Conservation (phyloP, 2,888 invertebrate genomes). For the Nomada flava region DNA sequence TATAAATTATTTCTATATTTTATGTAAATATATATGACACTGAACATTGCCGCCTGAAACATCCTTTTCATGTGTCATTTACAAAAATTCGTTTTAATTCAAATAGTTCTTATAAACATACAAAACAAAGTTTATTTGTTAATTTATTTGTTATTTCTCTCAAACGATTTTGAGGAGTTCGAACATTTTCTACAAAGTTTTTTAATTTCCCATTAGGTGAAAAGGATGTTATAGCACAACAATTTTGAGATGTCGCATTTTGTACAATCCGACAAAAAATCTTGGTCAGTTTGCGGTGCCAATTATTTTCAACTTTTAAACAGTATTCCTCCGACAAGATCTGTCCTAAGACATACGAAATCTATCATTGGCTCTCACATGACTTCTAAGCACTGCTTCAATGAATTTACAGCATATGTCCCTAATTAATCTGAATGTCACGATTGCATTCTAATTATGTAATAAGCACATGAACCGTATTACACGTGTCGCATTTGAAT, state of each 20-base stretch:
- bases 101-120: background rate
- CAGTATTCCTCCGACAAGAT: constrained; percentile 38
- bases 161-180: too few relatives aligned
- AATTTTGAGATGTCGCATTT: constrained; percentile 17
- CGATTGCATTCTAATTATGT: constrained; percentile 61
- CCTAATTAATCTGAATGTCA: constrained; percentile 58
- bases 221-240: background rate
- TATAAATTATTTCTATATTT: constrained; percentile 29
- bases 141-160: background rate
- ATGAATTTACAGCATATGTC: constrained; percentile 56
- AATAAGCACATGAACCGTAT: constrained; percentile 49
- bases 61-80: background rate
- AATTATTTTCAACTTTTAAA: constrained; percentile 40
- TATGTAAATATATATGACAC: constrained; percentile 14
- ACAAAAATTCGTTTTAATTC: background rate
- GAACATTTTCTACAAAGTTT: background rate
- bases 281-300: constrained; percentile 27
- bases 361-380: constrained; percentile 53
- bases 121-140: background rate
- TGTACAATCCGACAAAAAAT: constrained; percentile 1
- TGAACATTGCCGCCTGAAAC: constrained; percentile 1
- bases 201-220: background rate
- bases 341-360: constrained; percentile 33
- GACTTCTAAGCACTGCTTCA: constrained; percentile 55
- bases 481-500: constrained; percentile 52